A percentile compares a stretch with the other conserved stretches of the same genome.
phyloP scores from a whole-genome alignment of 2,797 vertebrate genomes.

The Pangasius mekongensis region DNA sequence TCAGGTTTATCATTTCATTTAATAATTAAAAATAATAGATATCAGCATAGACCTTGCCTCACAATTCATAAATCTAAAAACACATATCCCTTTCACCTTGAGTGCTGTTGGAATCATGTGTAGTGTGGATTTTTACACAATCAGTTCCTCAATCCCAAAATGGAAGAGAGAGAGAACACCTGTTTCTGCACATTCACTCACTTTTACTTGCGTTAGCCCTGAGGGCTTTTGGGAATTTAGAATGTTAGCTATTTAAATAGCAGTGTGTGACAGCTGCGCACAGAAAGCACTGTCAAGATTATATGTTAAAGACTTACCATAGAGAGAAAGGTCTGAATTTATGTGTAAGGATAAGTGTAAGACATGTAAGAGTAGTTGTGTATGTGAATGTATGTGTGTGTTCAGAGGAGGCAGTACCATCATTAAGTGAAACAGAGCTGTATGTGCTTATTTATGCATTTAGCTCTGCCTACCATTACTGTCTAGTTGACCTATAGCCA shows the following conservation, averaged over 20 bases:
- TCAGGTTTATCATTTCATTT: conserved; percentile 49
- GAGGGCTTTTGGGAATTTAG: conserved; percentile 64
- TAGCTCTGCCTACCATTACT: not conserved
- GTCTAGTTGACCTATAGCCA: not conserved
- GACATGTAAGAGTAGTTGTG: conserved; percentile 42
- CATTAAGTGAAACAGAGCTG: not conserved
- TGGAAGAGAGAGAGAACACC: conserved; percentile 64
- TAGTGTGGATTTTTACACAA: not conserved
- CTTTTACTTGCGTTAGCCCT: conserved; percentile 48
- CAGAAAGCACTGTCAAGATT: conserved; percentile 67
- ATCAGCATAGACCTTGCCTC: conserved; percentile 27
- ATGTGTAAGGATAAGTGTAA: conserved; percentile 1
- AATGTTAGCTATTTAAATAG: conserved; percentile 66
- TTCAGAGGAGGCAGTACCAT: conserved; percentile 7
- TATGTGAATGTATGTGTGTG: conserved; percentile 27
- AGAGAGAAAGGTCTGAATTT: conserved; percentile 23
- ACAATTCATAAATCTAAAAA: conserved; percentile 11
- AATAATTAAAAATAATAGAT: conserved; percentile 48
- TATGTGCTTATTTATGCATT: not conserved
- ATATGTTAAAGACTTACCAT: conserved; percentile 54
- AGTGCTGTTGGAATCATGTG: not conserved
- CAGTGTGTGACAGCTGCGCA: conserved; percentile 60
- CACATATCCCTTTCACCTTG: not conserved
- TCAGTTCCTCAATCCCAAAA: not conserved
- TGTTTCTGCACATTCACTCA: conserved; percentile 70